Evolutionary conservation across 2,888 invertebrate genomes (phyloP), one percentile per base, ranked within the genome.

Genomic region (Timema podura): DNA sequence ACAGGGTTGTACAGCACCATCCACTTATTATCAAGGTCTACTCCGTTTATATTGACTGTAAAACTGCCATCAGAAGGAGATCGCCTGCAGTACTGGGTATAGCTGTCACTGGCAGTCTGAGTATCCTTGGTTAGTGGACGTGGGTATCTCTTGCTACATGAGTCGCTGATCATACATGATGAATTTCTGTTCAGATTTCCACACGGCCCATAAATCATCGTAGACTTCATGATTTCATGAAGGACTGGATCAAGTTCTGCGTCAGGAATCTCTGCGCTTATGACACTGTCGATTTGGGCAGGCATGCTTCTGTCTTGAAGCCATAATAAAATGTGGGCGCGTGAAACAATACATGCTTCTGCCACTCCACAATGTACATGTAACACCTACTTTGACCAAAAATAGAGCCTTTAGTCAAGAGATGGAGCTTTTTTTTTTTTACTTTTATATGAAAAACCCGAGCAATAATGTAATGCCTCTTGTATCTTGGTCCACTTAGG

Each of bases 71-170:
- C 47, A 11, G 8, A 8, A 15, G 16, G 16, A 64, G 47, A 48
- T 64, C 76, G 68, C 65, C 80, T 71, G 13, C 77, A 65, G 72
- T 81, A 82, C 44, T 68, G 7, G 0, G 80, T 79, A 74, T 80
- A 81, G 16, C 79, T 78, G 72, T 77, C 1, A 74, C 71, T 70
- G n/a, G n/a, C n/a, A n/a, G n/a, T n/a, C n/a, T n/a, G n/a, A n/a
- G n/a, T n/a, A n/a, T n/a, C n/a, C n/a, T 79, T 77, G 15, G 72
- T 57, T 45, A 76, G 73, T 45, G 67, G 13, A 30, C 73, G 51
- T 13, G 80, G 81, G 72, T 76, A 82, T 11, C 74, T 74, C 74
- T 83, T 82, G 0, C 76, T 73, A n/a, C n/a, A n/a, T n/a, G n/a
- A n/a, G n/a, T n/a, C n/a, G n/a, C n/a, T n/a, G n/a, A n/a, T n/a